Evolutionary conservation across 2,797 vertebrate species (phyloP).

Genomic region (Lacerta viridis): DNA sequence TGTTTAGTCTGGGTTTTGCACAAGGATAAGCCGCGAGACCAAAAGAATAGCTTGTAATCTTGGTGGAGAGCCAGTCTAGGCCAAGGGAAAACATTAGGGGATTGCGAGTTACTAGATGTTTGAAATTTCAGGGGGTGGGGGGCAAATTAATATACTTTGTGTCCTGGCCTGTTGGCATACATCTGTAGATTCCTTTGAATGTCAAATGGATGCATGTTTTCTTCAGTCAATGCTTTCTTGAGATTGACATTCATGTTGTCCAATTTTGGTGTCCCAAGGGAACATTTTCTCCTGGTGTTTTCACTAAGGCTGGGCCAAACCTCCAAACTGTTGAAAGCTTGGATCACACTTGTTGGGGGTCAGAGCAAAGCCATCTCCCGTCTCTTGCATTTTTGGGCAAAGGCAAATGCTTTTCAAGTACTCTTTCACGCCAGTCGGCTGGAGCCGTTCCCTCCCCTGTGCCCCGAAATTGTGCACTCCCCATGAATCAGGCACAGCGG

Average conservation of each 20-base stretch:
- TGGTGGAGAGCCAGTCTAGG: constrained; percentile 58
- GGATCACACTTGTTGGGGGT: neutral
- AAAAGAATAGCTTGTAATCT: constrained; percentile 63
- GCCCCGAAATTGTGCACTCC: neutral
- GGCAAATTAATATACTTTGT: neutral
- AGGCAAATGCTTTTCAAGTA: neutral
- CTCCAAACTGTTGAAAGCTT: neutral
- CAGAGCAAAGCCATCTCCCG: neutral
- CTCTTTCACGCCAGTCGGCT: neutral
- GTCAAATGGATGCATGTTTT: neutral
- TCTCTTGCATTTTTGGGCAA: neutral
- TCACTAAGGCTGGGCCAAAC: neutral
- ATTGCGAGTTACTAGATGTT: neutral
- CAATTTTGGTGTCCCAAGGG: neutral
- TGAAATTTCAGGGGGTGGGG: neutral
- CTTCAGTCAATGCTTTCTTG: neutral
- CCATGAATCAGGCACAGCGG: no score
- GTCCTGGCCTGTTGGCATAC: neutral
- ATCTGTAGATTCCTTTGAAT: neutral
- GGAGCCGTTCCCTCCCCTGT: neutral
- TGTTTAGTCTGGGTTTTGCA: constrained; percentile 62
- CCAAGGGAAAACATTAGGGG: constrained; percentile 38
- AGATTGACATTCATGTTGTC: neutral
- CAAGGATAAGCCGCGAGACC: constrained; percentile 70
- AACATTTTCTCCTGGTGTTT: neutral